Evolutionary conservation across 2,113 vertebrate species (phyloP), one percentile per base, ranked within the genome.

Genomic region (Epinephelus moara): DNA sequence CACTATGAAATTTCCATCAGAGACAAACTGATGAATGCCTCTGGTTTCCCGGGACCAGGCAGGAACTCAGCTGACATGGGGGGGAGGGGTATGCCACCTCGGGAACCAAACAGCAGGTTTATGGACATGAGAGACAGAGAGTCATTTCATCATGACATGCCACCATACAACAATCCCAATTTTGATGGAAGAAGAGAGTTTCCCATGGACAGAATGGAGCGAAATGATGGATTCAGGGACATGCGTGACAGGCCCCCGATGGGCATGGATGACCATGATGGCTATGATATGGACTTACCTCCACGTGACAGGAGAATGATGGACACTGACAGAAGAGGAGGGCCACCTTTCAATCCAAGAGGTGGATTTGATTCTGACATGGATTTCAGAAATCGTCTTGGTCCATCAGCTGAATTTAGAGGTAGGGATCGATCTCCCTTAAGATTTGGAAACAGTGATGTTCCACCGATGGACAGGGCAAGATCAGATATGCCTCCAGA

Each of bases 321-420:
- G 92, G 97, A 98, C 89, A 96, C 96, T 89, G 97, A 97, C 82
- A 94, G 93, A 88, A 96, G 97, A 93, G 96, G 96, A 71, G 90
- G 96, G 21, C 95, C 95, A 81, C 91, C 96, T 15, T 85, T 94
- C 47, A 94, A 93, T 86, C 69, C 85, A 40, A 95, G 95, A 90
- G 94, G 92, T 59, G 90, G 91, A 76, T 96, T 96, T 94, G 91
- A 95, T 37, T 95, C 95, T 50, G 94, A 97, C 90, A 94, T 96
- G 93, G 97, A 99, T 92, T 97, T 97, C 91, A 95, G 97, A 91
- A 97, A 96, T 69, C 97, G 96, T 47, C 96, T 96, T 56, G 95
- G 95, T 83, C 94, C 96, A 62, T 78, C 95, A 2, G 33, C 91
- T 90, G 96, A 98, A 84, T 94, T 94, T 60, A 85, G 85, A 75